Percentiles rank a stretch among this genome's conserved stretches.
These are phyloP conservation scores for Linepithema humile DNA, from an alignment of 1,140 invertebrate genomes.

Conservation along the genomic window DNA sequence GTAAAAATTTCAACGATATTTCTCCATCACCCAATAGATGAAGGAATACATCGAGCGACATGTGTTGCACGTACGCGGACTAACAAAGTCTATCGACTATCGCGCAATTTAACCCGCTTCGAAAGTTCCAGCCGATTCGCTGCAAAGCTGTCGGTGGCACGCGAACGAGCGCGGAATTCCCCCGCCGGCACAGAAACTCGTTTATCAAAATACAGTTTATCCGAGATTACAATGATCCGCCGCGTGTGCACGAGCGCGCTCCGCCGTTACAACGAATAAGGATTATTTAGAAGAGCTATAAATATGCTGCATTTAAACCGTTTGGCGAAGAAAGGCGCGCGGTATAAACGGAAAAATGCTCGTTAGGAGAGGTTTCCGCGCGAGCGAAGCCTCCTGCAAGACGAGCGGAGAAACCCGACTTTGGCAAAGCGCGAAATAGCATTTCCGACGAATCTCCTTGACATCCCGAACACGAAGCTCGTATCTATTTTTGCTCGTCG, in stretches of 20 bases:
- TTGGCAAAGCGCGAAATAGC: slow-evolving; percentile 7
- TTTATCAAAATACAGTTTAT: slow-evolving; percentile 64
- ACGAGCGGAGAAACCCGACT: slow-evolving; percentile 3
- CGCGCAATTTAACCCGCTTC: slow-evolving; percentile 54
- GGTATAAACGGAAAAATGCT: slow-evolving; percentile 61
- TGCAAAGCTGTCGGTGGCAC: slow-evolving; percentile 52
- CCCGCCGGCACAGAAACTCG: slow-evolving; percentile 8
- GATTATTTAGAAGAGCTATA: slow-evolving; percentile 66
- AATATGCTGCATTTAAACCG: slow-evolving; percentile 59
- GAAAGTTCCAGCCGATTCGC: slow-evolving; percentile 49
- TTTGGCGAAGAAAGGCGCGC: slow-evolving; percentile 15
- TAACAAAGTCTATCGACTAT: slow-evolving; percentile 44
- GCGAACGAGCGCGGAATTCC: slow-evolving; percentile 38
- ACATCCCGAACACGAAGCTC: slow-evolving; percentile 40
- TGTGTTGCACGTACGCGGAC: slow-evolving; percentile 49
- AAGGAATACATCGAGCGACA: slow-evolving; percentile 33
- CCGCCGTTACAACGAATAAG: slow-evolving; percentile 28
- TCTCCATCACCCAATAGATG: background rate
- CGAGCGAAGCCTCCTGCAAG: background rate
- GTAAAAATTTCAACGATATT: slow-evolving; percentile 15
- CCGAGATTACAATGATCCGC: slow-evolving; percentile 63
- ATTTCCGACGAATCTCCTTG: slow-evolving; percentile 28
- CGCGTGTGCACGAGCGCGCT: slow-evolving; percentile 1
- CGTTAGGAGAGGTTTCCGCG: slow-evolving; percentile 12
- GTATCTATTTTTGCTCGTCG: slow-evolving; percentile 31